A percentile compares a stretch with the other conserved stretches of the same genome.
Evolutionary conservation across 2,888 invertebrate genomes (phyloP).

Genomic region (Andrena chrysosceles): DNA sequence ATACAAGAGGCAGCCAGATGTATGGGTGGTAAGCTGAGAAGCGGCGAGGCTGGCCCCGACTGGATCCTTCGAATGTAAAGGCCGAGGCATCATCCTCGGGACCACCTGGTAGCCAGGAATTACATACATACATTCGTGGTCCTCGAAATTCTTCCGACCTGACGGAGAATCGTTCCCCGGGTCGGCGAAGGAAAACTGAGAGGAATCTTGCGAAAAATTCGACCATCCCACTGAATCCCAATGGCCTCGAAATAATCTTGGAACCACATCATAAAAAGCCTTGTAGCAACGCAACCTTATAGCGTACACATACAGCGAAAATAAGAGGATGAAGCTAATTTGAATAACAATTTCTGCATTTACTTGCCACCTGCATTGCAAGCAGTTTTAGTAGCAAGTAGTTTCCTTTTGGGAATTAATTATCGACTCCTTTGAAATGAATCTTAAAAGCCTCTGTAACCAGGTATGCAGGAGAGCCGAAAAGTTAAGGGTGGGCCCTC

Average conservation of each 20-base stretch:
- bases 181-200: not conserved
- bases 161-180: conserved; percentile 43
- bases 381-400: too few species aligned
- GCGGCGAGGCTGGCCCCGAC: conserved; percentile 47
- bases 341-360: too few species aligned
- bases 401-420: too few species aligned
- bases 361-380: too few species aligned
- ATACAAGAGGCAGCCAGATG: conserved; percentile 40
- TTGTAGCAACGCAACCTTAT: not conserved
- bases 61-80: conserved; percentile 54
- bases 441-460: conserved; percentile 10
- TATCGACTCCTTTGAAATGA: not conserved
- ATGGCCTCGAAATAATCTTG: not conserved
- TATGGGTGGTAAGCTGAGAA: conserved; percentile 68
- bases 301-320: not conserved
- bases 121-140: conserved; percentile 46
- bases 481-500: conserved; percentile 26
- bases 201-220: not conserved
- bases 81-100: conserved; percentile 54
- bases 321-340: too few species aligned
- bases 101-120: conserved; percentile 71
- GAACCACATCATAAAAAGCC: not conserved
- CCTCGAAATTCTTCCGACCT: conserved; percentile 59
- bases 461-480: conserved; percentile 26
- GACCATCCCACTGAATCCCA: not conserved